Percentiles rank a stretch among this genome's conserved stretches.
Conservation (phyloP, 1,140 invertebrate genomes). For the Plectrocnemia conspersa region DNA sequence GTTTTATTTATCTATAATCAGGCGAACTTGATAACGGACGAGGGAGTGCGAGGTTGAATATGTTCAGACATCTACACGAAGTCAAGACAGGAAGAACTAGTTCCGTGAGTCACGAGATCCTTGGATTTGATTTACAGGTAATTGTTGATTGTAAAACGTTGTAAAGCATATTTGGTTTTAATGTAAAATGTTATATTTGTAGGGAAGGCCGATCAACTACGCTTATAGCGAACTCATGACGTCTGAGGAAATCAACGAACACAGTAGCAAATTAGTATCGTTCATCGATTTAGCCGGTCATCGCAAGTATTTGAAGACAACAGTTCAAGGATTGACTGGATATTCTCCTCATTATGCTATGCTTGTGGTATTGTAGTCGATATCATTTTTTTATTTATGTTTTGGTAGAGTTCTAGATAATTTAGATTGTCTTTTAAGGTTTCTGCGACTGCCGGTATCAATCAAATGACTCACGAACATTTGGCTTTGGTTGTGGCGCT, state of each 20-base stretch:
- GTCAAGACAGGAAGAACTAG: constrained; percentile 94
- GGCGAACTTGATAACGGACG: constrained; percentile 91
- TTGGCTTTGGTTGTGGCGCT: constrained; percentile 76
- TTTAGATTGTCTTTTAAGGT: constrained; percentile 43
- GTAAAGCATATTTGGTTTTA: background rate
- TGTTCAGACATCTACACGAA: constrained; percentile 95
- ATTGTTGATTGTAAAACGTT: background rate
- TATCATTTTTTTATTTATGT: constrained; percentile 29
- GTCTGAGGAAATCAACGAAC: constrained; percentile 90
- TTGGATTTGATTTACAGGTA: constrained; percentile 84
- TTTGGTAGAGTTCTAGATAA: constrained; percentile 2
- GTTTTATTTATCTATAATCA: constrained; percentile 22
- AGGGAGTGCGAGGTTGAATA: constrained; percentile 89
- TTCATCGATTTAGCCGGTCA: constrained; percentile 96
- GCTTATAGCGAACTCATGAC: constrained; percentile 89
- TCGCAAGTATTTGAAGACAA: constrained; percentile 92
- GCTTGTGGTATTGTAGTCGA: constrained; percentile 69
- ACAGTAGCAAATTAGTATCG: constrained; percentile 85
- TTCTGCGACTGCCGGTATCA: constrained; percentile 59
- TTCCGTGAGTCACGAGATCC: constrained; percentile 93
- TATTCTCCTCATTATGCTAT: constrained; percentile 94
- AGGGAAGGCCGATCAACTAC: constrained; percentile 68
- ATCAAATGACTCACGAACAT: constrained; percentile 76
- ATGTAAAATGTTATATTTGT: background rate
- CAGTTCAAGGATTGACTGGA: constrained; percentile 88